Percentiles rank a stretch among this genome's conserved stretches.
Conservation (phyloP, 1,140 invertebrate genomes). For the Drosophila nasuta region DNA sequence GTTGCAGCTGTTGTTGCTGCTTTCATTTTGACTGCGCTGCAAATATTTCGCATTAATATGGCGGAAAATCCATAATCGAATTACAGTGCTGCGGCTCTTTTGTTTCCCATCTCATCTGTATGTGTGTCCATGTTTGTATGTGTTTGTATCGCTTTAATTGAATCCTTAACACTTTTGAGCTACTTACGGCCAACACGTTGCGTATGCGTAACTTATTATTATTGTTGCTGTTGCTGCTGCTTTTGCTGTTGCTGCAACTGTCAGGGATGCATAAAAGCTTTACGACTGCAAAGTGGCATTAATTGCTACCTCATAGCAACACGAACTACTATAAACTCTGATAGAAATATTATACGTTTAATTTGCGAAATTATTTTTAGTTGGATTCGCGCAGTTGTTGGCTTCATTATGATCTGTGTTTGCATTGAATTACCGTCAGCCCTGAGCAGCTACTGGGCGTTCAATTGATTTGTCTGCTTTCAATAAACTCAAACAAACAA, state of each 20-base stretch:
- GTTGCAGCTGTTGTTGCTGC: constrained; percentile 56
- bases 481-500: constrained; percentile 74
- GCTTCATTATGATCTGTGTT: not conserved
- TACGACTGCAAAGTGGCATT: constrained; percentile 2
- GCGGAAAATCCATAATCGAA: constrained; percentile 83
- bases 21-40: constrained; percentile 67
- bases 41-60: constrained; percentile 83
- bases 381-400: not conserved
- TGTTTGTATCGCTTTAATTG: constrained; percentile 81
- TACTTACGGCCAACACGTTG: constrained; percentile 80
- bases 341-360: not conserved
- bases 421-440: constrained; percentile 26
- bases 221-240: constrained; percentile 51
- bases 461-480: constrained; percentile 81
- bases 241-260: constrained; percentile 14
- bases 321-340: not conserved
- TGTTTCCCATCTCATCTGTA: constrained; percentile 61
- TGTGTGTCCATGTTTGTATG: constrained; percentile 33
- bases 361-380: not conserved
- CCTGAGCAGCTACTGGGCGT: constrained; percentile 43
- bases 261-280: constrained; percentile 36
- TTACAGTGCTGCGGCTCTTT: constrained; percentile 79
- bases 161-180: constrained; percentile 83
- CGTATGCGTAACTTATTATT: constrained; percentile 80
- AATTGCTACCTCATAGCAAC: not conserved